A percentile compares a stretch with the other conserved stretches of the same genome.
Evolutionary conservation across 2,113 vertebrate genomes (phyloP).

Genomic region (Chaenogobius annularis): DNA sequence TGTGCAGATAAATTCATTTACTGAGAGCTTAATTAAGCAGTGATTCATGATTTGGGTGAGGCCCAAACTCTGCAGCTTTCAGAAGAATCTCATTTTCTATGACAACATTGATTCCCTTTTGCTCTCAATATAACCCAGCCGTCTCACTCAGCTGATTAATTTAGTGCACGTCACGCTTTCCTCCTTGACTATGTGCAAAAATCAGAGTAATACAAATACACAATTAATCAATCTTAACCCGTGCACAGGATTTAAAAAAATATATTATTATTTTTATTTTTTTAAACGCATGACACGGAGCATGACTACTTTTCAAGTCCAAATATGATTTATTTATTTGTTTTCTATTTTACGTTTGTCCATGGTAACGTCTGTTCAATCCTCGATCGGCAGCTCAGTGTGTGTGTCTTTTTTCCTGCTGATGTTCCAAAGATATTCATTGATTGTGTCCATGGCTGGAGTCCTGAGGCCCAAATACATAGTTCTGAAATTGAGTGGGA

Average conservation of each 20-base stretch:
- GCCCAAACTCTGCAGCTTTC: conserved; percentile 47
- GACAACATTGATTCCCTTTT: conserved; percentile 54
- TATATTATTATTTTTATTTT: too few relatives aligned
- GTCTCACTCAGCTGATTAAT: conserved; percentile 46
- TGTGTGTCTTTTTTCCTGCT: too few relatives aligned
- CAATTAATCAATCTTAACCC: conserved; percentile 8
- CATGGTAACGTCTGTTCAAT: too few relatives aligned
- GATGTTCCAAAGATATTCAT: too few relatives aligned
- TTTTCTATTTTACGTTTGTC: too few relatives aligned
- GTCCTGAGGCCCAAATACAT: too few relatives aligned
- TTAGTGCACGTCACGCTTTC: conserved; percentile 36
- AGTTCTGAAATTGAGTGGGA: too few relatives aligned
- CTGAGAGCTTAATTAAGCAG: conserved; percentile 61
- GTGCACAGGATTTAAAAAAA: background rate
- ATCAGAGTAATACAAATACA: conserved; percentile 21
- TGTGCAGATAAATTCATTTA: conserved; percentile 53
- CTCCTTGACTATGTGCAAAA: conserved; percentile 31
- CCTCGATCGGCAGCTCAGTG: too few relatives aligned
- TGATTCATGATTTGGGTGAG: conserved; percentile 61
- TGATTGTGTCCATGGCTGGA: too few relatives aligned
- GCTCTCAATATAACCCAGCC: conserved; percentile 22
- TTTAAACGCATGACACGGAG: too few relatives aligned
- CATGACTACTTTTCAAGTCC: too few relatives aligned
- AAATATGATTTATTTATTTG: too few relatives aligned
- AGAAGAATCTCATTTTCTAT: conserved; percentile 55